A percentile compares a stretch with the other conserved stretches of the same genome.
Conservation (phyloP, 1,140 invertebrate species). For the Prorops nasuta region DNA sequence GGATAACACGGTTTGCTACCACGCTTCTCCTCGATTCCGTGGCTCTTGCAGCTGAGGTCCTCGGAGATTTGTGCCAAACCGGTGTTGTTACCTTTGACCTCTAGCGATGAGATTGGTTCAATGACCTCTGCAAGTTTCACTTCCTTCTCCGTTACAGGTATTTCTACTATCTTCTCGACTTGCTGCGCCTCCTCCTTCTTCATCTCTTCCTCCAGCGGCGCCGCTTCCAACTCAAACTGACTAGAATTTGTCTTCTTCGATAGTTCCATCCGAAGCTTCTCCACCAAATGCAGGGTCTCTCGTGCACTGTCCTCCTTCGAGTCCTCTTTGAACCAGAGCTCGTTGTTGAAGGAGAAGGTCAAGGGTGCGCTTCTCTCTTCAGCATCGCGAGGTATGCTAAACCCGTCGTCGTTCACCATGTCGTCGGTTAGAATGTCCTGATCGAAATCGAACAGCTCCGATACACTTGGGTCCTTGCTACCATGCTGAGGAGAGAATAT, state of each 20-base stretch:
- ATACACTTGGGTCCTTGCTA: slow-evolving; percentile 61
- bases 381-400: slow-evolving; percentile 62
- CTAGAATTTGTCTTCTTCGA: slow-evolving; percentile 63
- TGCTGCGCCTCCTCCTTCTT: slow-evolving; percentile 15
- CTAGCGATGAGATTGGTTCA: not conserved
- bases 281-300: slow-evolving; percentile 76
- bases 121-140: slow-evolving; percentile 6
- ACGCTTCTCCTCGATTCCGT: slow-evolving; percentile 39
- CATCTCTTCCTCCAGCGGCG: slow-evolving; percentile 34
- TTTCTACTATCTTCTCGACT: not conserved
- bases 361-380: slow-evolving; percentile 62
- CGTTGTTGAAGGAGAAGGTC: slow-evolving; percentile 64
- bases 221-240: slow-evolving; percentile 48
- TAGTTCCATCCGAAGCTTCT: slow-evolving; percentile 70
- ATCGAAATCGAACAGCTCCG: slow-evolving; percentile 66
- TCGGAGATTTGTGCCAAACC: slow-evolving; percentile 7
- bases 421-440: slow-evolving; percentile 66
- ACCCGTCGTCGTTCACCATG: slow-evolving; percentile 62
- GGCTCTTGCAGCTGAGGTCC: slow-evolving; percentile 19
- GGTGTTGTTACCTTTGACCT: slow-evolving; percentile 6
- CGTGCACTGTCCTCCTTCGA: slow-evolving; percentile 74
- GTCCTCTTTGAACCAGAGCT: slow-evolving; percentile 73
- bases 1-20: slow-evolving; percentile 44
- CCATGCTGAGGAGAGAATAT: slow-evolving; percentile 71
- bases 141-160: slow-evolving; percentile 17